Evolutionary conservation across 2,797 vertebrate genomes (phyloP).

Genomic region (Lutra lutra): DNA sequence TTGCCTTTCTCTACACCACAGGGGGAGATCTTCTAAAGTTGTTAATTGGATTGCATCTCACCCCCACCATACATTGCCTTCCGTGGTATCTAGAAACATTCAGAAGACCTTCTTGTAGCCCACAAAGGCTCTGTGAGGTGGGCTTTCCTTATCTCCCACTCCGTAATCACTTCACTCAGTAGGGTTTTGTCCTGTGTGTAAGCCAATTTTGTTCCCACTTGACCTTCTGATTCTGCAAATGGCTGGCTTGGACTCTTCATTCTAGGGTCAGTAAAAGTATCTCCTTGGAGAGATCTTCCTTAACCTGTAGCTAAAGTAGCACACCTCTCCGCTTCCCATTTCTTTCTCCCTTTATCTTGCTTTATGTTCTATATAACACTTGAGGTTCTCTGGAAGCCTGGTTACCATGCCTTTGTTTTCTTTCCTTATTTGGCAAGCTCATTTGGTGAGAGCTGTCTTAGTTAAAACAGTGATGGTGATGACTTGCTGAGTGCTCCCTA

Average conservation of each 20-base stretch:
- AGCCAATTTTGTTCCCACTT: background rate
- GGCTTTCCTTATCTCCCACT: background rate
- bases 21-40: background rate
- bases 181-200: background rate
- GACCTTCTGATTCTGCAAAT: background rate
- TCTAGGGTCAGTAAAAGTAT: background rate
- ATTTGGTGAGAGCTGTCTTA: background rate
- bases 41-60: background rate
- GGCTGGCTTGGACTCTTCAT: background rate
- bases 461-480: background rate
- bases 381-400: background rate
- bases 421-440: background rate
- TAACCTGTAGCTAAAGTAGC: background rate
- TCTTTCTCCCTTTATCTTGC: background rate
- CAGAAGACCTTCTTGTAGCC: background rate
- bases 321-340: background rate
- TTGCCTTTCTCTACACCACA: background rate
- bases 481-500: background rate
- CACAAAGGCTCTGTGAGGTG: background rate
- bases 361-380: background rate
- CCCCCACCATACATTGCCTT: background rate
- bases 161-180: background rate
- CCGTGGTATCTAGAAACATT: background rate
- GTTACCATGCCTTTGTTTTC: slow-evolving; percentile 1
- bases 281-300: background rate